phyloP scores from a whole-genome alignment of 35 echinoderm and acorn worm species.

The Patiria miniata region DNA sequence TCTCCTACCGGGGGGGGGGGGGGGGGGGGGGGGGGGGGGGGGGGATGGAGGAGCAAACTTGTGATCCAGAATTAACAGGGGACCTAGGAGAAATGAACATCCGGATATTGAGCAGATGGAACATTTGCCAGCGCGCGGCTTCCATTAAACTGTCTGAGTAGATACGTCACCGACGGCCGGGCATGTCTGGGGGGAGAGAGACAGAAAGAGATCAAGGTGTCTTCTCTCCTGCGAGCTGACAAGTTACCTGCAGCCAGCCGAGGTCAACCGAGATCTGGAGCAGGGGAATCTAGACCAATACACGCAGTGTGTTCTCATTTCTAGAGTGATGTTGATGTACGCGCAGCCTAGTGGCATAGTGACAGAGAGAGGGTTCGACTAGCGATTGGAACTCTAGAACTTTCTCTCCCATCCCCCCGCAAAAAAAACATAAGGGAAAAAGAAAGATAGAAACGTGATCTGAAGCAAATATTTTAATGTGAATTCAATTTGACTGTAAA shows the following conservation, averaged over 20 bases:
- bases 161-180: background rate
- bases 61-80: background rate
- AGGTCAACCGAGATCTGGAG: background rate
- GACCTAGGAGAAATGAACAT: background rate
- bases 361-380: background rate
- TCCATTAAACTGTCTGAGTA: slow-evolving; percentile 12
- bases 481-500: too few relatives aligned
- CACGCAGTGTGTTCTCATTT: background rate
- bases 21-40: too few relatives aligned
- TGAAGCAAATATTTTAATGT: too few relatives aligned
- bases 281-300: background rate
- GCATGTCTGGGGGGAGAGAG: background rate
- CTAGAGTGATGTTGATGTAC: background rate
- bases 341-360: too few relatives aligned
- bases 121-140: background rate
- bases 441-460: too few relatives aligned
- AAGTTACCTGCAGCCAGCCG: background rate
- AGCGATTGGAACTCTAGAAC: background rate
- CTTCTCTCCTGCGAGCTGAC: background rate
- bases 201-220: background rate
- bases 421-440: too few relatives aligned
- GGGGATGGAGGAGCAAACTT: too few relatives aligned
- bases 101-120: background rate
- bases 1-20: background rate
- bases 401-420: too few relatives aligned